Base-by-base conservation (phyloP, 2,888 invertebrate species). In the Drosophila parthenogenetica region DNA sequence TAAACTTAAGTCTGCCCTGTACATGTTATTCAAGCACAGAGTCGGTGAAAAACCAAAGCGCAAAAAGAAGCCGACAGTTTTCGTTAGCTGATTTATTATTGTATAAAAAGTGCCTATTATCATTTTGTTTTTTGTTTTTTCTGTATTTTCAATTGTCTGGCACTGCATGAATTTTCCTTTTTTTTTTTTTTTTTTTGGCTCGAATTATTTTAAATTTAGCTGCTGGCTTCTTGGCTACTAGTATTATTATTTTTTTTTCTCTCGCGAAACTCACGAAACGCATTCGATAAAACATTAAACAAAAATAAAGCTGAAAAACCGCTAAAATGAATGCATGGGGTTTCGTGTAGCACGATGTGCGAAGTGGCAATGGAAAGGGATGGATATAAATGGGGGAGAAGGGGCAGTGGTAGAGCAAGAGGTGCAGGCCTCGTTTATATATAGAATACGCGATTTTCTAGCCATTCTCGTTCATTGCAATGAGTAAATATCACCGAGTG, bases 201-300 rank as follows among this genome's bases (percentile, higher is more conserved):
- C 61, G 64, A 67, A 87, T 84, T 35, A 84, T 85, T 82, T 85
- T 82, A 87, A 76, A 86, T 82, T 82, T 82, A 86, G 88, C 87
- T 69, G 76, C 62, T 79, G 72, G 63, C 63, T 64, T 62, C 85
- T 79, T 63, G 51, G 59, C 49, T 61, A 60, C 60, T 48, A 14
- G 62, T 43, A 54, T 58, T 59, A 57, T 54, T 54, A 40, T 32
- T 71, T 61, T 71, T 50, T 35, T 59, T 58, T 71, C 74, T 73
- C 46, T 57, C 51, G 67, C 55, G 57, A 58, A 70, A 57, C 77
- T 50, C 60, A 75, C 75, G 58, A 76, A 75, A 78, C 57, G 64
- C 61, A 74, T 58, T 46, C 39, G 57, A 54, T 35, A 45, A 45
- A 45, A 45, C 19, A 35, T 35, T 58, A 72, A 45, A 51, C 70